These are phyloP conservation scores for Contarinia nasturtii DNA, from an alignment of 1,140 invertebrate genomes.

Conservation along the genomic window DNA sequence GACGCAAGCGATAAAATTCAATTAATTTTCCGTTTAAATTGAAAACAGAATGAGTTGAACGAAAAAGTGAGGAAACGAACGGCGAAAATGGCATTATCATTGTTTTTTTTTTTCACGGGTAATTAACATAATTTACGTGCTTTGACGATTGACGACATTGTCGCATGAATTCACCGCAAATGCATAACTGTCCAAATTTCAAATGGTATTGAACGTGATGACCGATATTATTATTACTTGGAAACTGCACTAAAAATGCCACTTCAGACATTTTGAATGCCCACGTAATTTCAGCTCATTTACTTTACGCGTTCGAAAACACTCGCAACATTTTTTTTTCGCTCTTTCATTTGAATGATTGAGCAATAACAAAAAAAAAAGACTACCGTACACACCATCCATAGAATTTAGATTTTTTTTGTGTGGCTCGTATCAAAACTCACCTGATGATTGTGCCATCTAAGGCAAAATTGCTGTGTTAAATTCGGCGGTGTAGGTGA, in stretches of 20 bases:
- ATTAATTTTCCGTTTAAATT: not conserved
- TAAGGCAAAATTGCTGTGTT: conserved; percentile 54
- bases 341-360: not conserved
- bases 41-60: not conserved
- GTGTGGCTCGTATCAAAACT: conserved; percentile 12
- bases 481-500: conserved; percentile 10
- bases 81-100: not conserved
- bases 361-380: not conserved
- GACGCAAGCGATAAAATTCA: not conserved
- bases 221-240: not conserved
- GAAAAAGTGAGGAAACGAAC: not conserved
- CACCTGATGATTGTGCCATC: conserved; percentile 66
- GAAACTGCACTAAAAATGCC: not conserved
- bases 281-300: not conserved
- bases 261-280: not conserved
- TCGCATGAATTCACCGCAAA: not conserved
- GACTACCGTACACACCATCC: not conserved
- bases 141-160: not conserved
- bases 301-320: not conserved
- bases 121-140: not conserved
- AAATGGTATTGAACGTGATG: not conserved
- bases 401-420: not conserved
- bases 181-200: not conserved
- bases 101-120: not conserved
- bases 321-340: not conserved